A percentile compares a stretch with the other conserved stretches of the same genome.
Evolutionary conservation across 2,888 invertebrate species (phyloP).

Genomic region (Ophraella communa): DNA sequence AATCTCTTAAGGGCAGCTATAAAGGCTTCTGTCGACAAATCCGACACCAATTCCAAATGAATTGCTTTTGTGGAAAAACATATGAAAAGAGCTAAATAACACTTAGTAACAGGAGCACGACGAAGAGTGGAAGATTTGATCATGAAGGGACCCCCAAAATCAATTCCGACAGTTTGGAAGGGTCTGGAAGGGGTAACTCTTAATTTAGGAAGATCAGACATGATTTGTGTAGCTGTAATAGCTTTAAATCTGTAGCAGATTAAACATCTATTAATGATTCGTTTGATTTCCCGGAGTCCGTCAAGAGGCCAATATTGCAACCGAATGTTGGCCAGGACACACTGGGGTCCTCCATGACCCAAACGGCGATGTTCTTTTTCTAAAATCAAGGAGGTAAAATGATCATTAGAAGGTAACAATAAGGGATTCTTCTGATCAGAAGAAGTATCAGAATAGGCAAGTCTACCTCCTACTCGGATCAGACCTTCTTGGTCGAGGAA

Average conservation of each 20-base stretch:
- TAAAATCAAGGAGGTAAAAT: too few relatives aligned
- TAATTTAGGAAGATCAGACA: neutral
- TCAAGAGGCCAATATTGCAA: neutral
- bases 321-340: neutral
- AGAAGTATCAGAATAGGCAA: too few relatives aligned
- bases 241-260: neutral
- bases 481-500: too few relatives aligned
- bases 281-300: neutral
- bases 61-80: conserved; percentile 32
- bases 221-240: too few relatives aligned
- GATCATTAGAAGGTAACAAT: neutral
- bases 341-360: neutral
- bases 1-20: neutral
- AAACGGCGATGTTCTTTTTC: neutral
- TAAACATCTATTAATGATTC: neutral
- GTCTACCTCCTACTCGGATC: too few relatives aligned
- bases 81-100: conserved; percentile 40
- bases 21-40: neutral
- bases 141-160: conserved; percentile 26
- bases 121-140: too few relatives aligned
- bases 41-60: neutral
- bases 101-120: conserved; percentile 31
- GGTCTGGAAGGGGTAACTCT: neutral
- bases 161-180: neutral
- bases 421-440: too few relatives aligned